These are phyloP conservation scores for Formica aserva DNA, from an alignment of 2,888 invertebrate genomes.

Conservation along the genomic window DNA sequence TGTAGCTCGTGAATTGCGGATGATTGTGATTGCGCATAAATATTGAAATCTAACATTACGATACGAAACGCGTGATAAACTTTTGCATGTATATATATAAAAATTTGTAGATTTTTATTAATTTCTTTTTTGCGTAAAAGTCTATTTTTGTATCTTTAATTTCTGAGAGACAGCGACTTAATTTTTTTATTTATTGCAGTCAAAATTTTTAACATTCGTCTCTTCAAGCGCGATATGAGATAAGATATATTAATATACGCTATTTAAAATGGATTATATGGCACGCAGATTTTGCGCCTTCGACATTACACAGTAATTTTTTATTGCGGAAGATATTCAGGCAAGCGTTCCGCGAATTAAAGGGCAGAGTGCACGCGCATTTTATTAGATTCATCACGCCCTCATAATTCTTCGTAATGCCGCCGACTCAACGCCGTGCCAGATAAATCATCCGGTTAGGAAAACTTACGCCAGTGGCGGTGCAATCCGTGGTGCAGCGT, in stretches of 20 bases:
- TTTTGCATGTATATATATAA: not conserved
- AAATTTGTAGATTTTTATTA: not conserved
- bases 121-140: not conserved
- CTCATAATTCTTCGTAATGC: constrained; percentile 74
- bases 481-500: constrained; percentile 70
- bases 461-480: constrained; percentile 74
- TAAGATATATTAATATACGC: not conserved
- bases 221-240: not conserved
- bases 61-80: not conserved
- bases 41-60: not conserved
- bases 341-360: constrained; percentile 66
- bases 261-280: constrained; percentile 2
- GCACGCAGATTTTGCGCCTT: constrained; percentile 20
- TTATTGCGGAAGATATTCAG: constrained; percentile 29
- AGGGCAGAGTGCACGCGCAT: constrained; percentile 63
- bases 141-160: not conserved
- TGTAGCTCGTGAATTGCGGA: not conserved
- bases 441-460: constrained; percentile 77
- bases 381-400: constrained; percentile 76
- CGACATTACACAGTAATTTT: constrained; percentile 5
- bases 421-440: constrained; percentile 69
- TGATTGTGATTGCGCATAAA: not conserved
- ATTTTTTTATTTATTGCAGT: not conserved
- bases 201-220: not conserved
- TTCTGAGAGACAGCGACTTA: not conserved